Evolutionary conservation across 2,797 vertebrate species (phyloP).

Genomic region (Pangasius sanitwongsei): DNA sequence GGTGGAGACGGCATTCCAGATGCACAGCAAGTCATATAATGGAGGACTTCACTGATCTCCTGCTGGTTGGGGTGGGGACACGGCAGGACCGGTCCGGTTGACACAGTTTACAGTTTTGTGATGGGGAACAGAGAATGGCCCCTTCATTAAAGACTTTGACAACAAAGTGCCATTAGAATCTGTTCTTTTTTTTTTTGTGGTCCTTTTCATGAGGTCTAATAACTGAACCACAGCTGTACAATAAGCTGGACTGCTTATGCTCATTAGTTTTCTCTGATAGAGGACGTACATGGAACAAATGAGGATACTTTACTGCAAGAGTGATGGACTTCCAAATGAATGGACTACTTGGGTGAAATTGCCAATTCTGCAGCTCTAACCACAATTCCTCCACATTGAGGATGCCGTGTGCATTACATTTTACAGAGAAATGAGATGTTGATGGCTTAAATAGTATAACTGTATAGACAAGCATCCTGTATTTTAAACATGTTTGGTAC

Average conservation of each 20-base stretch:
- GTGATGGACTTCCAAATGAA: conserved; percentile 1
- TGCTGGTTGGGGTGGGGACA: conserved; percentile 54
- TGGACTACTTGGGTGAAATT: conserved; percentile 40
- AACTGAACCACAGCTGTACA: conserved; percentile 19
- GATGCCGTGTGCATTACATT: conserved; percentile 47
- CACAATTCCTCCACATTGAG: conserved; percentile 48
- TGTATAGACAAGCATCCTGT: conserved; percentile 52
- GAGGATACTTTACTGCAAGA: conserved; percentile 24
- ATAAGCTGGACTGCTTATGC: conserved; percentile 19
- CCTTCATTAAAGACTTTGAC: conserved; percentile 31
- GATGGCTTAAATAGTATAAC: conserved; percentile 36
- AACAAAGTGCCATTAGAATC: conserved; percentile 6
- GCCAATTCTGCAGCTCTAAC: conserved; percentile 45
- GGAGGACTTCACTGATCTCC: conserved; percentile 86
- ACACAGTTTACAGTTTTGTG: conserved; percentile 53
- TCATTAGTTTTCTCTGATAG: conserved; percentile 9
- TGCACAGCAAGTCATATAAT: conserved; percentile 88
- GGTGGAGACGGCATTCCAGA: conserved; percentile 85
- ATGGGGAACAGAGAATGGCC: conserved; percentile 43
- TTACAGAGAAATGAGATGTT: conserved; percentile 28
- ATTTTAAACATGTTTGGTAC: conserved; percentile 64
- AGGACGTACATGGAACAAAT: conserved; percentile 25
- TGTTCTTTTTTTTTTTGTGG: conserved; percentile 1
- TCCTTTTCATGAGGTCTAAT: conserved; percentile 22
- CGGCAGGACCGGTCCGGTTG: conserved; percentile 74